phyloP scores from a whole-genome alignment of 2,797 vertebrate species.

The Hemitrygon akajei region DNA sequence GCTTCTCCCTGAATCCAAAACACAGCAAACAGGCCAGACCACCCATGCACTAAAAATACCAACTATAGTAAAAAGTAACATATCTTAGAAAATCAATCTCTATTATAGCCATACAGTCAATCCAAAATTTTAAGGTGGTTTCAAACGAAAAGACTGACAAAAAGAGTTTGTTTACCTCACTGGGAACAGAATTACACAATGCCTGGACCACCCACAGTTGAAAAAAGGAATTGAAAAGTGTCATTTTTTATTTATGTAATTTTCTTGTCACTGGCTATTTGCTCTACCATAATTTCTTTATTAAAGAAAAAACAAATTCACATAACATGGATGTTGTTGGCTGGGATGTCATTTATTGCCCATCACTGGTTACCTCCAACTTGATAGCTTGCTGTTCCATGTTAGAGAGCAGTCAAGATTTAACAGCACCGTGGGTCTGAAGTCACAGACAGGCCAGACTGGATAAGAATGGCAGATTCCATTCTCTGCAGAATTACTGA shows the following conservation, averaged over 20 bases:
- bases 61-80: conserved; percentile 1
- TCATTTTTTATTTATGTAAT: background rate
- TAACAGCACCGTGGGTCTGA: too few species aligned
- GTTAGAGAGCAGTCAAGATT: too few species aligned
- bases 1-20: conserved; percentile 3
- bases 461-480: too few species aligned
- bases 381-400: too few species aligned
- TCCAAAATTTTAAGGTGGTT: conserved; percentile 17
- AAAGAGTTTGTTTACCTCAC: background rate
- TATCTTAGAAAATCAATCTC: conserved; percentile 30
- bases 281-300: background rate
- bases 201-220: background rate
- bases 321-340: too few species aligned
- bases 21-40: conserved; percentile 21
- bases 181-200: background rate
- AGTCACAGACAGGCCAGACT: too few species aligned
- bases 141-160: background rate
- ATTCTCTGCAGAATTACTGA: background rate
- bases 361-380: too few species aligned
- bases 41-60: conserved; percentile 25
- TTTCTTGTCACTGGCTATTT: too few species aligned
- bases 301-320: too few species aligned
- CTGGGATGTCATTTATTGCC: too few species aligned
- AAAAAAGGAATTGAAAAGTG: background rate
- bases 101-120: background rate